A percentile compares a stretch with the other conserved stretches of the same genome.
Conservation (phyloP, 2,113 vertebrate species). For the Psittacus erithacus region DNA sequence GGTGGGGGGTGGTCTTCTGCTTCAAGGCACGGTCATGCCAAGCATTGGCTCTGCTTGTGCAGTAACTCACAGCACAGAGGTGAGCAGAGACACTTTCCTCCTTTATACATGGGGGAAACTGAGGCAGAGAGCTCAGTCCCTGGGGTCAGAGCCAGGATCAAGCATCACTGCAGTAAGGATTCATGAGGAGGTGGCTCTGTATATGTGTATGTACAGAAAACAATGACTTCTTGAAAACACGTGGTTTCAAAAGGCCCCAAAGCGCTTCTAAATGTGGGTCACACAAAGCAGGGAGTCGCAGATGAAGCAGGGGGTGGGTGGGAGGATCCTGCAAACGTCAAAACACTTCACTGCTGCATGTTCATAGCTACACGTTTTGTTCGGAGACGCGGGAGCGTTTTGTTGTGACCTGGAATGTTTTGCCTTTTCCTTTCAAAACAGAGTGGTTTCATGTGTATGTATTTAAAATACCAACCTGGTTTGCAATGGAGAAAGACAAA, state of each 20-base stretch:
- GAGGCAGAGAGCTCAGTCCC: neutral
- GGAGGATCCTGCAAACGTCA: constrained; percentile 43
- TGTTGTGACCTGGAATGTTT: constrained; percentile 56
- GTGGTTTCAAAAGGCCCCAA: neutral
- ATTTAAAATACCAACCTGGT: constrained; percentile 38
- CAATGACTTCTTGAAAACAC: neutral
- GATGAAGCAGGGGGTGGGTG: constrained; percentile 42
- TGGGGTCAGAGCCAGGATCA: neutral
- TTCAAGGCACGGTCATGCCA: neutral
- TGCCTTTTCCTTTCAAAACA: constrained; percentile 51
- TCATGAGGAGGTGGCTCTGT: neutral
- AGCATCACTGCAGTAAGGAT: rapidly evolving
- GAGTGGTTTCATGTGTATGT: neutral
- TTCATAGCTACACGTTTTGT: constrained; percentile 41
- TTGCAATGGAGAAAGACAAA: neutral
- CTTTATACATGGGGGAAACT: neutral
- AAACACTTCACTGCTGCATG: constrained; percentile 46
- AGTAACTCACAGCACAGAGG: neutral
- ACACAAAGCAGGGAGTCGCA: neutral
- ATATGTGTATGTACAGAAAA: rapidly evolving
- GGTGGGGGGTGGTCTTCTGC: neutral
- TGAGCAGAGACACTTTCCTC: neutral
- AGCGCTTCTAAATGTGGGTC: neutral
- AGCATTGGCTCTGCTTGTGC: neutral
- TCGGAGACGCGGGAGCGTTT: constrained; percentile 42